Conservation (phyloP, 2,113 vertebrate species). For the Todiramphus saurophagus region DNA sequence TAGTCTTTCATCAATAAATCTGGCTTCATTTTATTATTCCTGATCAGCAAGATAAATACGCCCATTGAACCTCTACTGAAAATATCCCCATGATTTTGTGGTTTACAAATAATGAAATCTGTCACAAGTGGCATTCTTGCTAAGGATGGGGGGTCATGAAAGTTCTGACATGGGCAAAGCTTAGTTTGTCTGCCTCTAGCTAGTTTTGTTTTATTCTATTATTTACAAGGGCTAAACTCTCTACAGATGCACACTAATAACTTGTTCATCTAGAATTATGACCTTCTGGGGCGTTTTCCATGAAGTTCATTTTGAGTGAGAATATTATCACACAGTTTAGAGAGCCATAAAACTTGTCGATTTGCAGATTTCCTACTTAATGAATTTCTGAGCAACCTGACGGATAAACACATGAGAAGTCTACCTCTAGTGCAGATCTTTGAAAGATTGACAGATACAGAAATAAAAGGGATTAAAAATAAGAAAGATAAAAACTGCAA, state of each 20-base stretch:
- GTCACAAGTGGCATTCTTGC: fast-evolving
- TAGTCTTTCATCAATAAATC: background rate
- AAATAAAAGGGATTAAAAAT: background rate
- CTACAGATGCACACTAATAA: background rate
- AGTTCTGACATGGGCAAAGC: background rate
- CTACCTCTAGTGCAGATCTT: background rate
- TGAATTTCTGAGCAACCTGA: background rate
- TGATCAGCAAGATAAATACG: background rate
- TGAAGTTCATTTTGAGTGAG: background rate
- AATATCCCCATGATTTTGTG: background rate
- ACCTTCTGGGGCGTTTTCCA: background rate
- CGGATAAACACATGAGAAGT: background rate
- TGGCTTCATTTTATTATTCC: background rate
- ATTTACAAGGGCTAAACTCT: background rate
- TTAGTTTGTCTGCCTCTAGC: background rate
- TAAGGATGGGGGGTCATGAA: background rate
- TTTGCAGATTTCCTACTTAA: background rate
- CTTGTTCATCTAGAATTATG: background rate
- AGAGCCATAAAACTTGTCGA: background rate
- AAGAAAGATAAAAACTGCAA: background rate
- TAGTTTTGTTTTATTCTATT: background rate
- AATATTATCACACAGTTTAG: background rate
- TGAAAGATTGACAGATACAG: background rate
- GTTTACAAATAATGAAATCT: background rate
- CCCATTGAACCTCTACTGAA: background rate